Base-by-base conservation (phyloP, 2,888 invertebrate genomes). In the Phaonia tiefii region DNA sequence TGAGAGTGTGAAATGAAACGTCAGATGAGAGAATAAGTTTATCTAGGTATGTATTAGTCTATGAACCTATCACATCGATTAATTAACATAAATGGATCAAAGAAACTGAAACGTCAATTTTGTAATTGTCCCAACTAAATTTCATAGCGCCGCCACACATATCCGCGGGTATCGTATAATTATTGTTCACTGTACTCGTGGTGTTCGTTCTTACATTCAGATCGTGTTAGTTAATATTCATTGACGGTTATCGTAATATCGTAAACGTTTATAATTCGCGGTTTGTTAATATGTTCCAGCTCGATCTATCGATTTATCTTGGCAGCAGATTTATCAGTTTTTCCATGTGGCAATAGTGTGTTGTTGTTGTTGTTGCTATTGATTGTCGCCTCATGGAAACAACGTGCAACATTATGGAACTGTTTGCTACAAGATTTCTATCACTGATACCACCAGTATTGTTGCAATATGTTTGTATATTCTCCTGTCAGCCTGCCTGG, bases 201-300 rank as follows among this genome's bases (percentile, higher is more conserved):
- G 31, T 31, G 31, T 31, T 8, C 3, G 31, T 31, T 31, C 31
- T 8, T n/a, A n/a, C 31, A 31, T 31, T 5, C 4, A 31, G 31
- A 31, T 49, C 49, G 20, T 49, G 49, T 20, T 58, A n/a, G n/a
- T 44, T 44, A 2, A 31, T 58, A 51, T 37, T 51, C 49, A 67
- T 51, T 51, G n/a, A 51, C 13, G 37, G 10, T 67, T 67, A 67
- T 67, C 49, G 13, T 11, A 17, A 37, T 67, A 31, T 31, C 49
- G 49, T 26, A 66, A 51, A 37, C 66, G 66, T 31, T 20, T 69
- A 67, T 83, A 84, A 81, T 78, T 84, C 65, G 78, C 77, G 58
- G 75, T 81, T 83, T 80, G 81, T 80, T 79, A 83, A 75, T n/a
- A n/a, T 69, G 74, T 78, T 71, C 75, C 75, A 39, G 66, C 78